Base-by-base conservation (phyloP, 2,888 invertebrate species). In the Sipunculus nudus region DNA sequence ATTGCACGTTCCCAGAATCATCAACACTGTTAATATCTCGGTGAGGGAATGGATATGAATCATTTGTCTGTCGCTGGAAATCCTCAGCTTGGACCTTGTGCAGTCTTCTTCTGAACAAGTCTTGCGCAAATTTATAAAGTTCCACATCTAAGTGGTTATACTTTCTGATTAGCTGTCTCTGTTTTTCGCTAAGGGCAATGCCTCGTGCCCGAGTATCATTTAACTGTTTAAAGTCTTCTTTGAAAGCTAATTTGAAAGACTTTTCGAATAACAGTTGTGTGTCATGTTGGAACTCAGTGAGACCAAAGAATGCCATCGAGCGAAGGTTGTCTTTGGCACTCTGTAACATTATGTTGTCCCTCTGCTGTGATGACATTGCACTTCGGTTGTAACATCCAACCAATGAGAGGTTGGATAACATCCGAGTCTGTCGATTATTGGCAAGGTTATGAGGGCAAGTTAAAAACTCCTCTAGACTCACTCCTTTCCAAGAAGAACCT, bases 261-360 rank as follows among this genome's bases (percentile, higher is more conserved):
- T 75, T 62, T 63, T 82, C 79, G 67, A 83, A 81, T n/a, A 82
- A 64, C 49, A 69, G 70, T n/a, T 86, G 85, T 8, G 84, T 77
- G 38, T 79, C 78, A 16, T 92, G 92, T 86, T 98, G 97, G 85
- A 89, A 90, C 85, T 99, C 99, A 6, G 96, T 96, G 67, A 99
- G 88, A 68, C 97, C 98, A 84, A 98, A 98, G 85, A 94, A 99
- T 54, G 97, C 92, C 94, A 99, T 94, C 41, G 77, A 68, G 6
- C 92, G 90, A 59, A 99, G 87, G 86, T 99, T 99, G 70, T 91
- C 89, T 86, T 97, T 97, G 54, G 99, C 99, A 78, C 96, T 96
- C 35, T 93, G 92, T 67, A 99, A 86, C 88, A 99, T 90, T 48
- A 96, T 90, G 54, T 62, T 53, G 45, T 78, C 69, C 16, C 78